A percentile compares a stretch with the other conserved stretches of the same genome.
Evolutionary conservation across 2,888 invertebrate species (phyloP).

Genomic region (Lampropteryx suffumata): DNA sequence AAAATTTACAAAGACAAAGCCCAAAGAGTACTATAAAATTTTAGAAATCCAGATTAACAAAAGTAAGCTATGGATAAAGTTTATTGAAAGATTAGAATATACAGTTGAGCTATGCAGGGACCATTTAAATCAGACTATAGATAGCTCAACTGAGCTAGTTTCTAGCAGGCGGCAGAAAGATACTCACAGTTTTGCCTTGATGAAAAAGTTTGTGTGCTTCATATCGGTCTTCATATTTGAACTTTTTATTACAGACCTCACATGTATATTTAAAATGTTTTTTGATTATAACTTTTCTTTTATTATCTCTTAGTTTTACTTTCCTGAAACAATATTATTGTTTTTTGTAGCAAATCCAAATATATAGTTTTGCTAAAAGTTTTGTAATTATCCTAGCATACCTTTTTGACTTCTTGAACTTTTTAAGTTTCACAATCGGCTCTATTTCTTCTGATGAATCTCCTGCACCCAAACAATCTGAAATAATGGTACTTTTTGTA

Average conservation of each 20-base stretch:
- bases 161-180: no score
- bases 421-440: constrained; percentile 5
- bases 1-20: no score
- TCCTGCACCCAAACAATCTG: constrained; percentile 11
- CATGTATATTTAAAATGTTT: constrained; percentile 55
- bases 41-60: no score
- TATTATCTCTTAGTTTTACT: constrained; percentile 33
- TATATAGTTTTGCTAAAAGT: no score
- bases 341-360: background rate
- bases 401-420: constrained; percentile 20
- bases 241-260: constrained; percentile 63
- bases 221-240: constrained; percentile 56
- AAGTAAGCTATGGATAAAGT: no score
- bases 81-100: no score
- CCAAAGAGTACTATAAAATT: no score
- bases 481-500: no score
- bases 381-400: background rate
- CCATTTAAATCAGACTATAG: no score
- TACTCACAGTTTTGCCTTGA: constrained; percentile 62
- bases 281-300: constrained; percentile 39
- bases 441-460: constrained; percentile 8
- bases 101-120: no score
- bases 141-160: no score
- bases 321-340: constrained; percentile 18
- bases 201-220: constrained; percentile 67